Base-by-base conservation (phyloP, 2,888 invertebrate species). In the Glyphotaelius pellucidus region DNA sequence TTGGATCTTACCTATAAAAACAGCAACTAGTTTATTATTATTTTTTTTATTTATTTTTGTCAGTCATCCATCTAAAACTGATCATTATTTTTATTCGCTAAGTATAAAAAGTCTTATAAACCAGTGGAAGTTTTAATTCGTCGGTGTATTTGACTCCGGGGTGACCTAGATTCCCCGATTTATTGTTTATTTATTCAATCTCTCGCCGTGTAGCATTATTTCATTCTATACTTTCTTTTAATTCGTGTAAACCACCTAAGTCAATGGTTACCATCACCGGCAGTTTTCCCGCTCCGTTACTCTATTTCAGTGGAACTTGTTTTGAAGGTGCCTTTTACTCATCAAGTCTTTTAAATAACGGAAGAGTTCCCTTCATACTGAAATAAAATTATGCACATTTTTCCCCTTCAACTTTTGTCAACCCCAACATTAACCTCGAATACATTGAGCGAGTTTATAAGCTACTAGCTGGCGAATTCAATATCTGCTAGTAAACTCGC, bases 181-280 rank as follows among this genome's bases (percentile, higher is more conserved):
- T 83, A 83, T 83, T 32, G 83, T 83, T 25, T 83, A 83, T 83
- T 83, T 83, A 83, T 83, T 83, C 83, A 83, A 83, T 83, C 32
- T 83, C 83, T 83, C 35, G 35, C 35, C 25, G 25, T 83, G 83
- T 38, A 83, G 35, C 83, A 83, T 32, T 32, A 83, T 38, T 83
- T 83, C 38, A 38, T 25, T 83, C 32, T 38, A 35, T 83, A 83
- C 83, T 83, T 83, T 83, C 83, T 83, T 83, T 83, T 83, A 32
- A 83, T 38, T 83, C 32, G 67, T 67, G 67, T 67, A 67, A 67
- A 67, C 67, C 81, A 32, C 31, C 81, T 32, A 83, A 15, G 31
- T 7, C 19, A 83, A 35, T 83, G 32, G 81, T 31, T 32, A 83
- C 32, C 32, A 35, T 31, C 32, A 31, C 32, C 81, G 2, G 81